These are phyloP conservation scores for Ptychoptera albimana DNA, from an alignment of 2,888 invertebrate genomes.

Conservation along the genomic window DNA sequence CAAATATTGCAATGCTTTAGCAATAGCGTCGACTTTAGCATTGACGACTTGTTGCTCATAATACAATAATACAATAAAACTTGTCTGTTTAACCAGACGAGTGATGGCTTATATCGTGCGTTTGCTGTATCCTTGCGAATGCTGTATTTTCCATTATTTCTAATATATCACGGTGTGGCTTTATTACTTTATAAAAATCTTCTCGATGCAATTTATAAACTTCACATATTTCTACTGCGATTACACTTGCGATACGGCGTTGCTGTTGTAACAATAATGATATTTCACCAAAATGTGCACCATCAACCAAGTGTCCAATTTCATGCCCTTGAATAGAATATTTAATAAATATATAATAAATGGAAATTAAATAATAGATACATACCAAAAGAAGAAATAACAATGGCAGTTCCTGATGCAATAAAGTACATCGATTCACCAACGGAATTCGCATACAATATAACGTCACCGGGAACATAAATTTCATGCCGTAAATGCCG, in stretches of 20 bases:
- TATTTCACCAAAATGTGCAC: slow-evolving; percentile 34
- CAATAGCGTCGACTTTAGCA: too few relatives aligned
- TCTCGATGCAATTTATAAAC: slow-evolving; percentile 23
- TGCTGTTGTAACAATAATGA: slow-evolving; percentile 26
- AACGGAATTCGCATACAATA: slow-evolving; percentile 32
- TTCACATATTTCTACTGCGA: slow-evolving; percentile 29
- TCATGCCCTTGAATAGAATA: neutral
- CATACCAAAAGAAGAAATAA: slow-evolving; percentile 13
- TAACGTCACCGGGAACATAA: slow-evolving; percentile 36
- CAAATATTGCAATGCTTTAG: too few relatives aligned
- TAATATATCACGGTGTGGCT: slow-evolving; percentile 1
- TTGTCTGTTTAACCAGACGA: too few relatives aligned
- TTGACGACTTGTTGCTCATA: too few relatives aligned
- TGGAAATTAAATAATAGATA: neutral
- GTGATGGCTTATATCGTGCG: too few relatives aligned
- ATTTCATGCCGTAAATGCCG: slow-evolving; percentile 33
- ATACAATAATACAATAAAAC: too few relatives aligned
- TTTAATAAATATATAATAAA: neutral
- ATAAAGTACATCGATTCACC: slow-evolving; percentile 42
- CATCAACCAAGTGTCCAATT: slow-evolving; percentile 24
- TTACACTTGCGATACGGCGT: slow-evolving; percentile 24
- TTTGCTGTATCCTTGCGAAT: neutral
- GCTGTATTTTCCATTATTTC: slow-evolving; percentile 2
- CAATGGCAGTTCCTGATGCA: slow-evolving; percentile 36
- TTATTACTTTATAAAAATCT: slow-evolving; percentile 5